phyloP scores from a whole-genome alignment of 2,113 vertebrate species.

The Trematomus loennbergii region DNA sequence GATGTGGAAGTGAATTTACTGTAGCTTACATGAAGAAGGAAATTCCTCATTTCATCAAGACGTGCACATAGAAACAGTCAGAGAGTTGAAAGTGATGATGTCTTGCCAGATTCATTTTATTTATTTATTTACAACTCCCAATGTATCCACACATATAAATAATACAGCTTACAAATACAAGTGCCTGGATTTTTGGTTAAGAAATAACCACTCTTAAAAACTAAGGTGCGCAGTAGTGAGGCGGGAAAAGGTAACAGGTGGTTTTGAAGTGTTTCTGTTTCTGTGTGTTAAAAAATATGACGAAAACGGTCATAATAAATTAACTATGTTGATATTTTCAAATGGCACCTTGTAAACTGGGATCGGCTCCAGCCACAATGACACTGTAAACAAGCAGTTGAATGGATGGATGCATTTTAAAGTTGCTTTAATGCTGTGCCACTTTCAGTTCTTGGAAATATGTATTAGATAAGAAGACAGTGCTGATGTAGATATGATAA shows the following conservation, averaged over 20 bases:
- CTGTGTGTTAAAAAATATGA: neutral
- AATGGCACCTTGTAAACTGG: neutral
- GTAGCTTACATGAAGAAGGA: constrained; percentile 31
- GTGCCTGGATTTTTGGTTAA: neutral
- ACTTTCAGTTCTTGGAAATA: neutral
- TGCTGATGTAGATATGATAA: no score
- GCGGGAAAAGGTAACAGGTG: neutral
- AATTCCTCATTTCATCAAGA: constrained; percentile 17
- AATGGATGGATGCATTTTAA: neutral
- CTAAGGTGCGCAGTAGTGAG: neutral
- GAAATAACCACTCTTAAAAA: neutral
- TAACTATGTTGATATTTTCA: neutral
- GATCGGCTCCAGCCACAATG: neutral
- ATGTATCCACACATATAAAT: neutral
- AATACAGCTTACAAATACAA: no score
- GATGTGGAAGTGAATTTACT: constrained; percentile 7
- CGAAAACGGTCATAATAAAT: neutral
- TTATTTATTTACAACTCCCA: neutral
- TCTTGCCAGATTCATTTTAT: no score
- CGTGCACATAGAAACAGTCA: neutral
- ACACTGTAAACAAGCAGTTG: neutral
- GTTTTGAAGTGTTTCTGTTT: neutral
- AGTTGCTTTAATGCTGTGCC: neutral
- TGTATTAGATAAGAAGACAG: neutral
- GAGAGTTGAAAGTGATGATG: no score